Conservation (phyloP, 2,113 vertebrate genomes). For the Microcebus jonahi region DNA sequence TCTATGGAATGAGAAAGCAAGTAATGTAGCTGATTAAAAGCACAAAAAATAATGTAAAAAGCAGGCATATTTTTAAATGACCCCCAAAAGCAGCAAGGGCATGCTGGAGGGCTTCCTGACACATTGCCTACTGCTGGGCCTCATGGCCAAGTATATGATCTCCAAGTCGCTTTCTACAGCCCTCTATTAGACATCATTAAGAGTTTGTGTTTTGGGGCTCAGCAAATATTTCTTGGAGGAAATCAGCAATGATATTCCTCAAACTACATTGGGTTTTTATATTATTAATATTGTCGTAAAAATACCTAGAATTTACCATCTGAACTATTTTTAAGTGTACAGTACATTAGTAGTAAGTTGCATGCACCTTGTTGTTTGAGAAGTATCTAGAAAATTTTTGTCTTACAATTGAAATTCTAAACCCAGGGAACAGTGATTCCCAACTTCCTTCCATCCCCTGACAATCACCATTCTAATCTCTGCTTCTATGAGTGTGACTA, state of each 20-base stretch:
- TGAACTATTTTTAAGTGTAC: not conserved
- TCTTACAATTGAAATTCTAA: not conserved
- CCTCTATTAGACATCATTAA: not conserved
- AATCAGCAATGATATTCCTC: not conserved
- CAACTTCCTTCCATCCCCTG: not conserved
- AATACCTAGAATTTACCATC: not conserved
- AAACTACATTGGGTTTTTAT: not conserved
- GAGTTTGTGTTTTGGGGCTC: no score
- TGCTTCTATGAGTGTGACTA: not conserved
- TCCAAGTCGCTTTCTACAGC: not conserved
- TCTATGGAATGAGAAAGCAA: not conserved
- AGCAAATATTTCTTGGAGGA: not conserved
- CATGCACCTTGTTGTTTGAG: not conserved
- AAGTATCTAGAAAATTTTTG: no score
- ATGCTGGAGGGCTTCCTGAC: not conserved
- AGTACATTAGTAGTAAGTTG: not conserved
- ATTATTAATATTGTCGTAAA: not conserved
- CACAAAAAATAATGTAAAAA: not conserved
- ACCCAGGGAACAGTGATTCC: not conserved
- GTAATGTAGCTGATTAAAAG: not conserved
- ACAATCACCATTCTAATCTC: not conserved
- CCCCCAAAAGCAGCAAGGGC: not conserved
- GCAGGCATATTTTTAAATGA: not conserved
- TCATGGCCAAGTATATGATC: not conserved
- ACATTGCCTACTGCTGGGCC: rapidly evolving